A percentile compares a stretch with the other conserved stretches of the same genome.
These are phyloP conservation scores for Muricea muricata DNA, from an alignment of 92 coral and sea anemone species.

Conservation along the genomic window DNA sequence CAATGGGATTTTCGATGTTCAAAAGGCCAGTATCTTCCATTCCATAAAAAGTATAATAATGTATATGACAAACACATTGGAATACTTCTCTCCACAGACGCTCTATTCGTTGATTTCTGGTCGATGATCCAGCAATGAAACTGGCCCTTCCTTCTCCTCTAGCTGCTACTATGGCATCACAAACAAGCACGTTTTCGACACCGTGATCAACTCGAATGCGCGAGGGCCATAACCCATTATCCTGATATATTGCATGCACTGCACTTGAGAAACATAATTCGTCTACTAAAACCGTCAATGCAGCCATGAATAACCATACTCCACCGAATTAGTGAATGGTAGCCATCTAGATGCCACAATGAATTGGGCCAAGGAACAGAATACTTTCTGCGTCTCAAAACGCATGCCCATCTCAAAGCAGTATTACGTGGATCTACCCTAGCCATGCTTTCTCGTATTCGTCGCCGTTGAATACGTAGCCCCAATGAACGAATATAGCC, in stretches of 20 bases:
- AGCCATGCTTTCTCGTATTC: constrained; percentile 6
- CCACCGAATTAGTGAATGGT: constrained; percentile 73
- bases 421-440: background rate
- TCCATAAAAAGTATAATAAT: constrained; percentile 60
- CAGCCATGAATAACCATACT: constrained; percentile 73
- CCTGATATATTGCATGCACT: constrained; percentile 51
- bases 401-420: background rate
- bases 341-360: constrained; percentile 69
- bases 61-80: constrained; percentile 59
- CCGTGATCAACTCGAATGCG: constrained; percentile 70
- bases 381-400: background rate
- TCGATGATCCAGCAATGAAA: constrained; percentile 74
- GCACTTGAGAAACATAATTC: constrained; percentile 61
- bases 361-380: constrained; percentile 18
- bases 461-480: background rate
- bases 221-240: constrained; percentile 70
- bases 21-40: constrained; percentile 63
- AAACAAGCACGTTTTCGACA: constrained; percentile 66
- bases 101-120: constrained; percentile 71
- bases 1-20: constrained; percentile 49
- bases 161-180: constrained; percentile 70
- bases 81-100: constrained; percentile 39
- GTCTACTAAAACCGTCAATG: constrained; percentile 71
- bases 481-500: constrained; percentile 19
- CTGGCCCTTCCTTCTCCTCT: constrained; percentile 70